These are phyloP conservation scores for Eupsilia transversa DNA, from an alignment of 2,888 invertebrate species.

Conservation along the genomic window DNA sequence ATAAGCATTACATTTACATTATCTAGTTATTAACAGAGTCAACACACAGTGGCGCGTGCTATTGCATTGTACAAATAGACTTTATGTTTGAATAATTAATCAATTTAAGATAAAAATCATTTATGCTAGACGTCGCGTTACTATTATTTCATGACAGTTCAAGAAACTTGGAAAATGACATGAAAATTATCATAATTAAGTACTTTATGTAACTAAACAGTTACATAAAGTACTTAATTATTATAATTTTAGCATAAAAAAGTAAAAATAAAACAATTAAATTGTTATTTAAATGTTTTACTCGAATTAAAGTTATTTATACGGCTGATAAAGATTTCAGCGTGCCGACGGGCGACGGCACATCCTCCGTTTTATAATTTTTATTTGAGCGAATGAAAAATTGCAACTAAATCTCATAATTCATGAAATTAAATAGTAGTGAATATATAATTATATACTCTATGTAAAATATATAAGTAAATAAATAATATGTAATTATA, in stretches of 20 bases:
- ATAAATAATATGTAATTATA: too few species aligned
- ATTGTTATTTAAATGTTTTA: not conserved
- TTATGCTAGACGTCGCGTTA: not conserved
- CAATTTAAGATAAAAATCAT: constrained; percentile 62
- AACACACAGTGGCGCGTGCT: constrained; percentile 82
- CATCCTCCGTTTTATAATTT: not conserved
- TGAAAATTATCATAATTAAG: too few species aligned
- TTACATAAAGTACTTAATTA: too few species aligned
- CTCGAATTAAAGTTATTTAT: too few species aligned
- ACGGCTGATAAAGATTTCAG: not conserved
- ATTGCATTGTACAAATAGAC: constrained; percentile 83
- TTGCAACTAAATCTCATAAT: not conserved
- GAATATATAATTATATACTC: too few species aligned
- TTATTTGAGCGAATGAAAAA: not conserved
- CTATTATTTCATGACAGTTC: not conserved
- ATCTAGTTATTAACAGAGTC: constrained; percentile 66
- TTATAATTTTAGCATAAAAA: too few species aligned
- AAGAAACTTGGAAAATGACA: not conserved
- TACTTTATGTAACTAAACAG: too few species aligned
- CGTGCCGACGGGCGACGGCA: constrained; percentile 14
- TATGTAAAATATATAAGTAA: too few species aligned
- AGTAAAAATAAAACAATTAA: not conserved
- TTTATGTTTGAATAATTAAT: constrained; percentile 66
- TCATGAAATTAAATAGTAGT: not conserved
- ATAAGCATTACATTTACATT: constrained; percentile 52